These are phyloP conservation scores for Austrolebias charrua DNA, from an alignment of 2,797 vertebrate genomes.

Conservation along the genomic window DNA sequence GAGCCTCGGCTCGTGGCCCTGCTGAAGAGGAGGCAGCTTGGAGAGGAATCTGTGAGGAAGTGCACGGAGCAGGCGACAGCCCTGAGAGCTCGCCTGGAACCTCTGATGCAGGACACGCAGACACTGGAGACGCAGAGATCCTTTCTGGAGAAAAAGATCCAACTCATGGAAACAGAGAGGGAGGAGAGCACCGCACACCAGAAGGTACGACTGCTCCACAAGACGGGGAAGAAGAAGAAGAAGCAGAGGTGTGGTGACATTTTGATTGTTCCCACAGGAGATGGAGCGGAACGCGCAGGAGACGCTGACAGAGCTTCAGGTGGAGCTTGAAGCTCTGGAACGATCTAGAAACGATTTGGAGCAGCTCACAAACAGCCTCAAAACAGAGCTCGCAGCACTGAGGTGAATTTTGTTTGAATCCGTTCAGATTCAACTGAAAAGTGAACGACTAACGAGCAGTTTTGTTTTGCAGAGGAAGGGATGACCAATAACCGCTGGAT, in stretches of 20 bases:
- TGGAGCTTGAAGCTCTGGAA: constrained; percentile 82
- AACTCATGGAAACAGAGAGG: constrained; percentile 80
- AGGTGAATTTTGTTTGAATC: constrained; percentile 71
- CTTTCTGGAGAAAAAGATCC: constrained; percentile 82
- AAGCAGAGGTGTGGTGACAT: neutral
- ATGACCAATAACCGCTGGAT: constrained; percentile 28
- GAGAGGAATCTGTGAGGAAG: constrained; percentile 80
- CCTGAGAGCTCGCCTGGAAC: constrained; percentile 79
- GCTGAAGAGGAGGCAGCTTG: constrained; percentile 80
- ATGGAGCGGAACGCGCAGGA: constrained; percentile 82
- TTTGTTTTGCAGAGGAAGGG: constrained; percentile 52
- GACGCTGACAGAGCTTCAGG: constrained; percentile 78
- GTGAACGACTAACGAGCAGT: neutral
- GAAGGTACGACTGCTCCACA: constrained; percentile 49
- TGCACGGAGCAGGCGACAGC: constrained; percentile 79
- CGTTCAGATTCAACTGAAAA: neutral
- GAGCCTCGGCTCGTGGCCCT: constrained; percentile 85
- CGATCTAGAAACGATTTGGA: constrained; percentile 82
- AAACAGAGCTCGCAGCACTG: constrained; percentile 81
- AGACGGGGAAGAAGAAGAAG: neutral
- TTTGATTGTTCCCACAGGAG: constrained; percentile 73
- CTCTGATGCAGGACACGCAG: constrained; percentile 79
- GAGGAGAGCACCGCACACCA: constrained; percentile 80
- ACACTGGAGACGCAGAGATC: constrained; percentile 80
- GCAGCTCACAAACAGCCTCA: constrained; percentile 76